Conservation (phyloP, 2,888 invertebrate genomes). For the Aphodius sticticus region DNA sequence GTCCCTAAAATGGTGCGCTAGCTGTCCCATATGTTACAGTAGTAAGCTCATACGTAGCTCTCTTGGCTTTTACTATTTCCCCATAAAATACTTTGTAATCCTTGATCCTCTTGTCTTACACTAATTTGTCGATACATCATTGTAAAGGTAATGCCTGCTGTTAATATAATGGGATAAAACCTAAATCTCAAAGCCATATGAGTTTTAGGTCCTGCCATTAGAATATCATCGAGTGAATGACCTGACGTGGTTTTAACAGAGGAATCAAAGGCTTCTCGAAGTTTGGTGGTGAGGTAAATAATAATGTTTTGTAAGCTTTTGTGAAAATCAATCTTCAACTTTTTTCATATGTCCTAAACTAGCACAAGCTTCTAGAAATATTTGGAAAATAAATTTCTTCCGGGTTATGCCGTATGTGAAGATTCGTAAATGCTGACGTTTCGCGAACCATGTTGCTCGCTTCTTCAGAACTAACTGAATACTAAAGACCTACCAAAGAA, state of each 20-base stretch:
- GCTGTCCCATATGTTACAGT: conserved; percentile 45
- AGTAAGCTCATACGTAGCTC: conserved; percentile 30
- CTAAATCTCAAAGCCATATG: conserved; percentile 27
- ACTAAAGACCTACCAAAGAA: too few species aligned
- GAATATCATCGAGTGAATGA: conserved; percentile 29
- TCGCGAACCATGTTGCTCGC: too few species aligned
- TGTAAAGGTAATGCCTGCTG: conserved; percentile 32
- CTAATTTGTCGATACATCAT: conserved; percentile 37
- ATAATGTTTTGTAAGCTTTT: background rate
- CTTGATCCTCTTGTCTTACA: conserved; percentile 18
- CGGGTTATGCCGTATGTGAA: too few species aligned
- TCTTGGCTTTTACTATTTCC: conserved; percentile 20
- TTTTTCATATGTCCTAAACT: conserved; percentile 27
- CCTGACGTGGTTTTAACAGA: conserved; percentile 24
- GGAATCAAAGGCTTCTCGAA: conserved; percentile 23
- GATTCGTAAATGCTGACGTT: too few species aligned
- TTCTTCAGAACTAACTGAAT: too few species aligned
- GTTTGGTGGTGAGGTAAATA: conserved; percentile 26
- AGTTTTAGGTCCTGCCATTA: conserved; percentile 27
- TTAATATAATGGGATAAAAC: conserved; percentile 27
- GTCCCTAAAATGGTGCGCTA: conserved; percentile 41
- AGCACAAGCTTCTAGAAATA: conserved; percentile 24
- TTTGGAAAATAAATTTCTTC: too few species aligned
- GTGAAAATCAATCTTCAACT: background rate
- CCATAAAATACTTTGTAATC: conserved; percentile 37